phyloP scores from a whole-genome alignment of 2,888 invertebrate genomes.

The Drosophila atripex region DNA sequence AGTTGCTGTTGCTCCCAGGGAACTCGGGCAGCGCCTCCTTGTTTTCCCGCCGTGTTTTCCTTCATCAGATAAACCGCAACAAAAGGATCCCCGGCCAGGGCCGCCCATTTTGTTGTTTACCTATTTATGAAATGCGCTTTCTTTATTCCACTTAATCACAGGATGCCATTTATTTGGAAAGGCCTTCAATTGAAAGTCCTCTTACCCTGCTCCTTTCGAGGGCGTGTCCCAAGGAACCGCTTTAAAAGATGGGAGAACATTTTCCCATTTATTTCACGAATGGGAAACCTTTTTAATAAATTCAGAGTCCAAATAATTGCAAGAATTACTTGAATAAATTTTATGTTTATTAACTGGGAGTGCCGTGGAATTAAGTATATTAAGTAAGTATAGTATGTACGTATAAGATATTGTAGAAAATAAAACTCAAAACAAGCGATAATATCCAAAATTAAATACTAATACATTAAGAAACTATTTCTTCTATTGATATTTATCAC shows the following conservation, averaged over 20 bases:
- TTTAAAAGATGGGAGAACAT: slow-evolving; percentile 27
- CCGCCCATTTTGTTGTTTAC: slow-evolving; percentile 33
- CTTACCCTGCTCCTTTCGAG: slow-evolving; percentile 3
- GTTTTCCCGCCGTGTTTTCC: slow-evolving; percentile 29
- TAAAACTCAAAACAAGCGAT: not conserved
- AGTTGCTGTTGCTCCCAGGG: slow-evolving; percentile 67
- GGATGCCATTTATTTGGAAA: slow-evolving; percentile 53
- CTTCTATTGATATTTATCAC: slow-evolving; percentile 5
- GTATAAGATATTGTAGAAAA: not conserved
- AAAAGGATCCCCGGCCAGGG: slow-evolving; percentile 20
- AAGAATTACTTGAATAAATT: not conserved
- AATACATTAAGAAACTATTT: not conserved
- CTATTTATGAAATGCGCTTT: slow-evolving; percentile 51
- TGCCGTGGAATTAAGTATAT: not conserved
- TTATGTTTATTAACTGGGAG: not conserved
- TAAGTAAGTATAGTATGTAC: no score
- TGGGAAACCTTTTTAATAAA: slow-evolving; percentile 25
- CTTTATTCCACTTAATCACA: slow-evolving; percentile 54
- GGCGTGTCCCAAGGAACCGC: slow-evolving; percentile 36
- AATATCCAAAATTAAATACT: not conserved
- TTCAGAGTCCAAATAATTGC: slow-evolving; percentile 14
- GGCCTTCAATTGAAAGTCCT: slow-evolving; percentile 31
- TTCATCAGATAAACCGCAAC: slow-evolving; percentile 52
- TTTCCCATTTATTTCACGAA: slow-evolving; percentile 9
- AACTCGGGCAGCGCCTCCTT: slow-evolving; percentile 51